Conservation (phyloP, 1,140 invertebrate species). For the Oscheius sp. region DNA sequence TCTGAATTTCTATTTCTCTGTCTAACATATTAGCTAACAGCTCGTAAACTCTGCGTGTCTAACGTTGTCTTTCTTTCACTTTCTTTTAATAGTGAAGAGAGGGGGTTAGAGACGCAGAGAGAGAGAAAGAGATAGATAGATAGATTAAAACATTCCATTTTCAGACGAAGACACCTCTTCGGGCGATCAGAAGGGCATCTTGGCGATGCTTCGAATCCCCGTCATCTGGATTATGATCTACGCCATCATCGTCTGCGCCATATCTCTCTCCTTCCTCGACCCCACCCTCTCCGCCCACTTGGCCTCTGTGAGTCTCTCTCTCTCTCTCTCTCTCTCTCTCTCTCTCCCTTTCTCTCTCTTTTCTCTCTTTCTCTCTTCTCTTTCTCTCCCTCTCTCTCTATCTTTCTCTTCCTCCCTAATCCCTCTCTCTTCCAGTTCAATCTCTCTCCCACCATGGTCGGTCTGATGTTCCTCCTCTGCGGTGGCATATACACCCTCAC, state of each 20-base stretch:
- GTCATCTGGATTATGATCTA: constrained; percentile 41
- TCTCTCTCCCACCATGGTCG: constrained; percentile 73
- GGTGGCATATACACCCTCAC: constrained; percentile 79
- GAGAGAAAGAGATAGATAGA: no score
- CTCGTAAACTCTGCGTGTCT: no score
- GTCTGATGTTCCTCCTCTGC: constrained; percentile 77
- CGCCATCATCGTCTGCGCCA: constrained; percentile 54
- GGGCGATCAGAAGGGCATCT: constrained; percentile 47
- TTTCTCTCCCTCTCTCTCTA: no score
- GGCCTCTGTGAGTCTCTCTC: constrained; percentile 41
- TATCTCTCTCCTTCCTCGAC: constrained; percentile 59
- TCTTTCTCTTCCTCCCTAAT: no score
- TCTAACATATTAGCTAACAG: no score
- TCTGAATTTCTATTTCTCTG: no score
- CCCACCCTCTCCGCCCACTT: constrained; percentile 57
- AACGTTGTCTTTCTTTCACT: no score
- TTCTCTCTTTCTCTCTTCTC: neutral
- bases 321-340: neutral
- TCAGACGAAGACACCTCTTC: constrained; percentile 64
- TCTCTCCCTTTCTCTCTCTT: no score
- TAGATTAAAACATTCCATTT: no score
- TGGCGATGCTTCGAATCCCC: constrained; percentile 35
- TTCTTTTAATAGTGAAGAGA: no score
- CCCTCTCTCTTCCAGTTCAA: constrained; percentile 65
- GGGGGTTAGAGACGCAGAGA: no score